Evolutionary conservation across 2,797 vertebrate species (phyloP).

Genomic region (Chaetophractus vellerosus): DNA sequence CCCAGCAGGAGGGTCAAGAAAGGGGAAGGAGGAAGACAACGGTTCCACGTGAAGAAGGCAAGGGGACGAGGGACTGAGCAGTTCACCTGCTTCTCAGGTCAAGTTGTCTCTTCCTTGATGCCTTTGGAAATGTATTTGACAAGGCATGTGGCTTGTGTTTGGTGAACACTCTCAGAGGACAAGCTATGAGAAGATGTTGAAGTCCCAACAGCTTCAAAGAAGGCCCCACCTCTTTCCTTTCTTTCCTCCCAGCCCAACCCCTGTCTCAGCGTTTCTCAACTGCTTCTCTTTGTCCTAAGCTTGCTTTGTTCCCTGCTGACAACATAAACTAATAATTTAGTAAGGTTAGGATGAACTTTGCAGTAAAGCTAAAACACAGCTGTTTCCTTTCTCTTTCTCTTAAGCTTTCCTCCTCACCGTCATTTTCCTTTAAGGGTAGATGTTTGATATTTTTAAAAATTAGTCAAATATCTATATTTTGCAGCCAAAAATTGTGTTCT

Average conservation of each 20-base stretch:
- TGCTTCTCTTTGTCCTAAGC: not conserved
- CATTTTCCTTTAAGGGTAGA: not conserved
- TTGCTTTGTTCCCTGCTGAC: not conserved
- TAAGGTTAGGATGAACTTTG: not conserved
- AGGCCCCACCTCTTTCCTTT: not conserved
- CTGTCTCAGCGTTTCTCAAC: not conserved
- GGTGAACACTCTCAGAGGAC: not conserved
- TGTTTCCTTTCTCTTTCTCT: conserved; percentile 41
- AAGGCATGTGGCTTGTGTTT: not conserved
- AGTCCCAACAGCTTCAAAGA: conserved; percentile 9
- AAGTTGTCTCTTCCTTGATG: not conserved
- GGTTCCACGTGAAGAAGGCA: not conserved
- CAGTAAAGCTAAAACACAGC: conserved; percentile 30
- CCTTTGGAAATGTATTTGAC: not conserved
- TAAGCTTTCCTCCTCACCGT: not conserved
- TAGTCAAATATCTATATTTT: conserved; percentile 40
- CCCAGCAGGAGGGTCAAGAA: not conserved
- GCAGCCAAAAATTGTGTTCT: conserved; percentile 12
- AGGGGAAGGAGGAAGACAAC: not conserved
- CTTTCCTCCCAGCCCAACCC: not conserved
- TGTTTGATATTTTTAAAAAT: not conserved
- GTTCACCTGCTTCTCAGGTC: not conserved
- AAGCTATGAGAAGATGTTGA: not conserved
- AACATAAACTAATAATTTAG: not conserved
- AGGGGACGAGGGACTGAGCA: not conserved